Evolutionary conservation across 2,888 invertebrate species (phyloP).

Genomic region (Linyphia triangularis): DNA sequence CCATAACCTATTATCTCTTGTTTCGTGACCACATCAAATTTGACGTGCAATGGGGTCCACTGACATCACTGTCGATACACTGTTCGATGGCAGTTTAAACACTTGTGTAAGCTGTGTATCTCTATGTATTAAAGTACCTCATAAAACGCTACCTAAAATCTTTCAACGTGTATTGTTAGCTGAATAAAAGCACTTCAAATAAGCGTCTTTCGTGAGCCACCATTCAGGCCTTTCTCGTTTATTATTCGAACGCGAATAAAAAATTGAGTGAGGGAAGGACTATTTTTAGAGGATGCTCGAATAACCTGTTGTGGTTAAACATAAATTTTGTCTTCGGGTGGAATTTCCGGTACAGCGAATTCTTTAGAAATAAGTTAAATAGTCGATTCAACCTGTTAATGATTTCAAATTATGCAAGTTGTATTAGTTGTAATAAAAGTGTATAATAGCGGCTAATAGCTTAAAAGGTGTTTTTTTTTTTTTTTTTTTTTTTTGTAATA

Average conservation of each 20-base stretch:
- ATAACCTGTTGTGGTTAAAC: background rate
- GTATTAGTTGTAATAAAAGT: no score
- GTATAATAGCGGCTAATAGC: no score
- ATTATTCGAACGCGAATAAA: conserved; percentile 4
- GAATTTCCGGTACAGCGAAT: no score
- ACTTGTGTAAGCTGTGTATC: background rate
- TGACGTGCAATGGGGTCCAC: background rate
- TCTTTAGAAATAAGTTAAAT: no score
- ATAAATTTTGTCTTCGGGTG: background rate
- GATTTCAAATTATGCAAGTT: no score
- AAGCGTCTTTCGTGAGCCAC: conserved; percentile 19
- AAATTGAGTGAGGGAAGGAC: background rate
- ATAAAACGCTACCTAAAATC: conserved; percentile 13
- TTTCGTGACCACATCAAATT: conserved; percentile 3
- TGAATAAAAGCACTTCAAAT: conserved; percentile 15
- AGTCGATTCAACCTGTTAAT: no score
- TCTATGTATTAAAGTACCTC: conserved; percentile 18
- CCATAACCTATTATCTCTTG: background rate
- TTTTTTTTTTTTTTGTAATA: no score
- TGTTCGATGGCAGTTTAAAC: background rate
- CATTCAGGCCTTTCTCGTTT: conserved; percentile 1
- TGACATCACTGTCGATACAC: background rate
- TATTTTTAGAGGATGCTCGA: background rate
- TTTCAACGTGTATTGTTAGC: conserved; percentile 7
- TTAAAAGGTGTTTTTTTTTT: no score